These are phyloP conservation scores for Geococcyx californianus DNA, from an alignment of 2,113 vertebrate genomes.

Conservation along the genomic window DNA sequence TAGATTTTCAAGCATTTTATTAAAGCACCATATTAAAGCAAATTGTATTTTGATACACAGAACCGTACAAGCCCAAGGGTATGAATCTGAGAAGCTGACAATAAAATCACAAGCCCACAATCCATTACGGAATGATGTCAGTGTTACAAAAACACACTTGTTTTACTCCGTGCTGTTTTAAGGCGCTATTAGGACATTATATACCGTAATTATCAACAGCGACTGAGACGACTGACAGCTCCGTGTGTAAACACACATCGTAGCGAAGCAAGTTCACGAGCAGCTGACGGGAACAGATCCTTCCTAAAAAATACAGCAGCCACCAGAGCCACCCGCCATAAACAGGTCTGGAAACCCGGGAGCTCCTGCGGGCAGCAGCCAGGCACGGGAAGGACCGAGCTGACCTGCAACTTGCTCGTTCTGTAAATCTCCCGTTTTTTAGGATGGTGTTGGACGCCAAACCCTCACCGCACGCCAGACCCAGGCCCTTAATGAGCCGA, in stretches of 20 bases:
- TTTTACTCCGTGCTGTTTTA: not conserved
- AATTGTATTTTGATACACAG: not conserved
- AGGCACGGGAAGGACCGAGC: not conserved
- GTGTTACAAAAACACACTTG: not conserved
- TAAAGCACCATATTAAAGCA: not conserved
- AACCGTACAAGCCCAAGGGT: not conserved
- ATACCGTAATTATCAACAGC: not conserved
- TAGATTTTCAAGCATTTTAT: not conserved
- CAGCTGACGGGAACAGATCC: accelerated
- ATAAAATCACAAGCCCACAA: not conserved
- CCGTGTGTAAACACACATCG: not conserved
- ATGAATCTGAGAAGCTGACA: not conserved
- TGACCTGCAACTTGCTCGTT: not conserved
- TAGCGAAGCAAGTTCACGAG: not conserved
- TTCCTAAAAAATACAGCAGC: not conserved
- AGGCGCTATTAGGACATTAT: not conserved
- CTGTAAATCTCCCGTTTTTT: not conserved
- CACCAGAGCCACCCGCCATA: not conserved
- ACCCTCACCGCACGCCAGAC: not conserved
- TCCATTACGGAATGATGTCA: not conserved
- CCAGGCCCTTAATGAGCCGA: not conserved
- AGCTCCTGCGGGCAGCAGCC: not conserved
- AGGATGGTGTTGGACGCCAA: not conserved
- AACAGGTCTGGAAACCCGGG: not conserved
- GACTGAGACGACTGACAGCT: not conserved